phyloP scores from a whole-genome alignment of 2,888 invertebrate species.

The Xanthia togata region DNA sequence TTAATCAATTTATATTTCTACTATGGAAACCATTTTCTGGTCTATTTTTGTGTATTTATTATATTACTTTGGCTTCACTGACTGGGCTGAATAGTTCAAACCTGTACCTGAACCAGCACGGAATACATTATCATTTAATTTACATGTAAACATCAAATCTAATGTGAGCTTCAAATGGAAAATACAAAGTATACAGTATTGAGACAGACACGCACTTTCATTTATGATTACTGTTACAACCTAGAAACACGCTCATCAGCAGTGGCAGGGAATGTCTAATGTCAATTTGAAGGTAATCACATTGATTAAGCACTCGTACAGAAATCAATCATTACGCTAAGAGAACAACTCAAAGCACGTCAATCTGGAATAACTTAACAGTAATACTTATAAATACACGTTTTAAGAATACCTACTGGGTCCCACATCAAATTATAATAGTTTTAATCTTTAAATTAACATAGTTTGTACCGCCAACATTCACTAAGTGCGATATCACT shows the following conservation, averaged over 20 bases:
- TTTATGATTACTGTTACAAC: slow-evolving; percentile 36
- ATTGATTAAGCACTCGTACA: slow-evolving; percentile 67
- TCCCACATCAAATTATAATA: slow-evolving; percentile 85
- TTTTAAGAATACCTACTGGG: slow-evolving; percentile 86
- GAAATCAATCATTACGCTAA: slow-evolving; percentile 71
- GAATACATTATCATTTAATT: slow-evolving; percentile 28
- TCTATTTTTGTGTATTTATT: slow-evolving; percentile 36
- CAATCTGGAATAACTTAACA: slow-evolving; percentile 88
- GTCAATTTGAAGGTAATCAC: slow-evolving; percentile 69
- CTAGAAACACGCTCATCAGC: slow-evolving; percentile 56
- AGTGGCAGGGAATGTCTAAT: slow-evolving; percentile 79
- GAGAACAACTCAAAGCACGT: slow-evolving; percentile 81
- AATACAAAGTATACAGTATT: slow-evolving; percentile 33
- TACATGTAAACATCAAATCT: slow-evolving; percentile 44
- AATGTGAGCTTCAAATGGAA: slow-evolving; percentile 45
- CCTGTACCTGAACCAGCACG: slow-evolving; percentile 37
- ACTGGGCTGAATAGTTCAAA: slow-evolving; percentile 55
- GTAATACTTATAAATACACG: slow-evolving; percentile 86
- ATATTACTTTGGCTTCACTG: slow-evolving; percentile 62
- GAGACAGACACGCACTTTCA: slow-evolving; percentile 30
- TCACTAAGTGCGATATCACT: slow-evolving; percentile 83
- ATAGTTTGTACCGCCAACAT: slow-evolving; percentile 86
- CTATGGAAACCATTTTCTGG: slow-evolving; percentile 47
- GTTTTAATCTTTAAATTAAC: slow-evolving; percentile 77
- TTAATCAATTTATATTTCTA: slow-evolving; percentile 49